Conservation (phyloP, 2,113 vertebrate species). For the Myiozetetes cayanensis region DNA sequence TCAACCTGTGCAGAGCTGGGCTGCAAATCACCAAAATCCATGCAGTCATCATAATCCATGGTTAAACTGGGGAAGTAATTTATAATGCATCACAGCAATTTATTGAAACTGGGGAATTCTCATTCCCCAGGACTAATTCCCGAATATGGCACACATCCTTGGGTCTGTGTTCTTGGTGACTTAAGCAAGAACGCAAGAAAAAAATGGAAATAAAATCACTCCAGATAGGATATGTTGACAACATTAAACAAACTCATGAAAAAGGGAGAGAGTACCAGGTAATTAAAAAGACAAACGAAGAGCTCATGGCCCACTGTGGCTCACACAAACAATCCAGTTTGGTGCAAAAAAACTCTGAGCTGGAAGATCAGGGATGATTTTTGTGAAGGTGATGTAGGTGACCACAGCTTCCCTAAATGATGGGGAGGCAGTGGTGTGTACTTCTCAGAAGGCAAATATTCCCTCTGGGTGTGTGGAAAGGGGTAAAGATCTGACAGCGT, state of each 20-base stretch:
- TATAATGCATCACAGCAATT: background rate
- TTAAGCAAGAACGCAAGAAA: background rate
- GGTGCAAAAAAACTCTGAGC: background rate
- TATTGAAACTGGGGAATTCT: background rate
- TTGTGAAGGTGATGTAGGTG: background rate
- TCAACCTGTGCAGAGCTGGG: background rate
- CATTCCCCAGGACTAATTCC: background rate
- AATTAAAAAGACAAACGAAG: background rate
- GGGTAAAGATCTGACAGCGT: background rate
- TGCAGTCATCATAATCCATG: background rate
- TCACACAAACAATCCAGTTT: background rate
- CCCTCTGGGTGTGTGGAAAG: background rate
- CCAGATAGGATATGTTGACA: background rate
- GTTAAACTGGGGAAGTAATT: background rate
- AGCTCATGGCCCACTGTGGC: accelerated
- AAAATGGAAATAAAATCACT: background rate
- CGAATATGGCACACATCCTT: background rate
- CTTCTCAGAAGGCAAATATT: background rate
- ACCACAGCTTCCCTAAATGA: background rate
- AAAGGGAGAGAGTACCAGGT: background rate
- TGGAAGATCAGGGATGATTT: background rate
- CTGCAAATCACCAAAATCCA: background rate
- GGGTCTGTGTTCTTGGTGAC: background rate
- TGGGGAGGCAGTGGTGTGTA: background rate
- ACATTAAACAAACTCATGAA: background rate